Conservation (phyloP, 2,113 vertebrate species). For the Polypterus senegalus region DNA sequence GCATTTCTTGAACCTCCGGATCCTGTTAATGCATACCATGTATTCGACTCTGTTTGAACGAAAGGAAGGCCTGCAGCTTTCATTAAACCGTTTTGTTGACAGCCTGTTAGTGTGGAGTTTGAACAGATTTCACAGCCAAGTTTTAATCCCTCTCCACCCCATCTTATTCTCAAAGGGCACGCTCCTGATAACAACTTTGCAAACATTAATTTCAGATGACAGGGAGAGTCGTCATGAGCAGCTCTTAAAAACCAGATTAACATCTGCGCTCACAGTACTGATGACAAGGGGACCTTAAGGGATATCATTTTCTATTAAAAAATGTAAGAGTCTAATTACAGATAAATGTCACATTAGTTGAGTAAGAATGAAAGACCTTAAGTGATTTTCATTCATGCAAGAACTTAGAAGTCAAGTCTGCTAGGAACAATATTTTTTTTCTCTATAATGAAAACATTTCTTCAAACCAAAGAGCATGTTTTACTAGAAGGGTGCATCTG, state of each 20-base stretch:
- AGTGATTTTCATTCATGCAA: slow-evolving; percentile 23
- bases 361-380: slow-evolving; percentile 39
- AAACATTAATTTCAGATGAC: slow-evolving; percentile 45
- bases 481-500: too few species aligned
- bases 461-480: too few species aligned
- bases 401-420: slow-evolving; percentile 6
- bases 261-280: slow-evolving; percentile 49
- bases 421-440: neutral
- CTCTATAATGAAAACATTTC: too few species aligned
- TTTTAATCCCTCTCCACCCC: slow-evolving; percentile 5
- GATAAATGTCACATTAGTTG: slow-evolving; percentile 54
- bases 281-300: slow-evolving; percentile 56
- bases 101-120: slow-evolving; percentile 1
- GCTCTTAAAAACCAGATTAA: slow-evolving; percentile 42
- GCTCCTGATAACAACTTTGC: slow-evolving; percentile 37
- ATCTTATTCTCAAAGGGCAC: slow-evolving; percentile 37
- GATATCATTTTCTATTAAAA: slow-evolving; percentile 55
- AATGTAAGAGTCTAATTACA: slow-evolving; percentile 55
- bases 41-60: too few species aligned
- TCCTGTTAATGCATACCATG: too few species aligned
- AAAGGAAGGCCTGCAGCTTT: neutral
- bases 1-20: too few species aligned
- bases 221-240: slow-evolving; percentile 40
- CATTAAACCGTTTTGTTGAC: neutral
- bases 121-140: neutral